These are phyloP conservation scores for Alces alces DNA, from an alignment of 2,113 vertebrate species.

Conservation along the genomic window DNA sequence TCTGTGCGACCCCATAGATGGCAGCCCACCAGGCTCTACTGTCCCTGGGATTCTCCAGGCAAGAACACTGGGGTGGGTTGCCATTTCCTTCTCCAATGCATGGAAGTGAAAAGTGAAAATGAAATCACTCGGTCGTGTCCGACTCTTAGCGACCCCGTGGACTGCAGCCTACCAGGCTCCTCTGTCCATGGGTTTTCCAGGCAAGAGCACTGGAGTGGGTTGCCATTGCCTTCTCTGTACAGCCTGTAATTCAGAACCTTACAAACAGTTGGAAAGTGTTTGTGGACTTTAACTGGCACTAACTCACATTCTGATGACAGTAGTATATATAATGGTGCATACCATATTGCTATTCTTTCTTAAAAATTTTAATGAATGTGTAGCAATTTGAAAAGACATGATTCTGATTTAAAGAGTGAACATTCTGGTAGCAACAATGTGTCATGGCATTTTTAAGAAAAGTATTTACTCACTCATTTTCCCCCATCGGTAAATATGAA, in stretches of 20 bases:
- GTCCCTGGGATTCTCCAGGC: no score
- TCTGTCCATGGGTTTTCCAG: no score
- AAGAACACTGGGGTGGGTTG: no score
- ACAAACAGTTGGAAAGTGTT: not conserved
- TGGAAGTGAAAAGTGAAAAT: no score
- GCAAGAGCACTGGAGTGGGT: no score
- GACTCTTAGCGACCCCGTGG: no score
- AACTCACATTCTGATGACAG: not conserved
- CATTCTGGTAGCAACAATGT: not conserved
- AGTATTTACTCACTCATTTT: not conserved
- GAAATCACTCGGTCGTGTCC: no score
- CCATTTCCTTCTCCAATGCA: no score
- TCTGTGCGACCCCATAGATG: no score
- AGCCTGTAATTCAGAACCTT: not conserved
- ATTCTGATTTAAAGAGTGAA: not conserved
- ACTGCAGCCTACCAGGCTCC: no score
- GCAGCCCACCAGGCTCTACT: no score
- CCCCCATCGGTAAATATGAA: not conserved
- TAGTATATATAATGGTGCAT: not conserved
- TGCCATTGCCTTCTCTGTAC: no score
- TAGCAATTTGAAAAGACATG: not conserved
- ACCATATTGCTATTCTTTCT: not conserved
- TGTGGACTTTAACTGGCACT: not conserved
- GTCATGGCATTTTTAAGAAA: not conserved
- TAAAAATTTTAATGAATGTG: not conserved